Conservation (phyloP, 2,113 vertebrate species). For the Lepus europaeus region DNA sequence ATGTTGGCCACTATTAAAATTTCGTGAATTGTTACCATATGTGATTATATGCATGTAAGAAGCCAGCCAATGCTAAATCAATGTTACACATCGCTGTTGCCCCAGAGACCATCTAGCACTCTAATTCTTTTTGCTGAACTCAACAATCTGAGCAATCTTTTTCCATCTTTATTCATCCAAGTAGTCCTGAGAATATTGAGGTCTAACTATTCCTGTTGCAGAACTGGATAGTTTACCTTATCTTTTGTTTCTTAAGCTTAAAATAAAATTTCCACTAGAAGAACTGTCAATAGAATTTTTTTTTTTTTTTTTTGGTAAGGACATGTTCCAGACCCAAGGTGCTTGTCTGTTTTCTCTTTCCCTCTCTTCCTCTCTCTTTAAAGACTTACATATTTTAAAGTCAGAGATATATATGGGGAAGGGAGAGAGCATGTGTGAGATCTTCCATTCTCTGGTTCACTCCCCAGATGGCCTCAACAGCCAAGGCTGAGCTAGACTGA, state of each 20-base stretch:
- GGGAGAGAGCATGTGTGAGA: no score
- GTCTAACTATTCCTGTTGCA: not conserved
- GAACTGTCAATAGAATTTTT: slow-evolving; percentile 22
- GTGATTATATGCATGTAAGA: not conserved
- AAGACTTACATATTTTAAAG: no score
- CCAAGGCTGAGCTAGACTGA: no score
- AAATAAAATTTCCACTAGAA: slow-evolving; percentile 35
- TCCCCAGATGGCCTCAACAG: no score
- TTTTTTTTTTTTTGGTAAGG: not conserved
- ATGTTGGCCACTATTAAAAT: no score
- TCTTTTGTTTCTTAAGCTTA: slow-evolving; percentile 27
- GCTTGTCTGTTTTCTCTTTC: no score
- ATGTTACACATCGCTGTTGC: not conserved
- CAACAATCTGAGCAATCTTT: slow-evolving; percentile 12
- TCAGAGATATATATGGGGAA: no score
- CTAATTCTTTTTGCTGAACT: slow-evolving; percentile 18
- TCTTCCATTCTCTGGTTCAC: no score
- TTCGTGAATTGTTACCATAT: not conserved
- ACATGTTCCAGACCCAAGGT: not conserved
- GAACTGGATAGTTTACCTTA: not conserved
- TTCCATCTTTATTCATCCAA: not conserved
- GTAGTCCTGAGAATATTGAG: not conserved
- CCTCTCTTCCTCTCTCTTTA: no score
- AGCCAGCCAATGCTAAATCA: not conserved
- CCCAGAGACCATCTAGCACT: not conserved